A percentile compares a stretch with the other conserved stretches of the same genome.
Evolutionary conservation across 2,797 vertebrate species (phyloP).

Genomic region (Scarus forsteni): DNA sequence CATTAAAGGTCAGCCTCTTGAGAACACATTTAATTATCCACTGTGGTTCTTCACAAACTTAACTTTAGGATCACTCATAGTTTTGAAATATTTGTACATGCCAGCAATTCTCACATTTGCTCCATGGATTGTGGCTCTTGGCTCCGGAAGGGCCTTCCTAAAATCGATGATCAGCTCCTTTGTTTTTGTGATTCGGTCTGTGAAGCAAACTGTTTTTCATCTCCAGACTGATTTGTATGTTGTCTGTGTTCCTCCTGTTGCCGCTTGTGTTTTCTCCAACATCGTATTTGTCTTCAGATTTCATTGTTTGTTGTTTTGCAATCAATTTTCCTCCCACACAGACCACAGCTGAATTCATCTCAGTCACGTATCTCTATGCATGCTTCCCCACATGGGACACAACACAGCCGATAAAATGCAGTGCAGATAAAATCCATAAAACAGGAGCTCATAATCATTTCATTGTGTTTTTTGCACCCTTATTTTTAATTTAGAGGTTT

Average conservation of each 20-base stretch:
- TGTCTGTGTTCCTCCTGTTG: background rate
- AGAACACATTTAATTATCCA: too few relatives aligned
- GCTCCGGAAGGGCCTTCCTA: too few relatives aligned
- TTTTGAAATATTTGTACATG: too few relatives aligned
- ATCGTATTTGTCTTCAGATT: constrained; percentile 4
- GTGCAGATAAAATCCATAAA: constrained; percentile 31
- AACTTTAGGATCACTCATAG: too few relatives aligned
- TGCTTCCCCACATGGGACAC: constrained; percentile 6
- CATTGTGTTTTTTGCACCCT: background rate
- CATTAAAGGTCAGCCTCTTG: too few relatives aligned
- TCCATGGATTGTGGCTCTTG: too few relatives aligned
- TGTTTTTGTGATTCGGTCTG: too few relatives aligned
- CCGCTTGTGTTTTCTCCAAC: background rate
- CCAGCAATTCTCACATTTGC: too few relatives aligned
- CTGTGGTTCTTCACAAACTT: too few relatives aligned
- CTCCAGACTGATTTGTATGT: background rate
- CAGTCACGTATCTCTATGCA: background rate
- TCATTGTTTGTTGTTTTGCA: constrained; percentile 1
- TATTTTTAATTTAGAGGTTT: constrained; percentile 41
- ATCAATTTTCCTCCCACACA: constrained; percentile 8
- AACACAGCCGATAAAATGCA: constrained; percentile 19
- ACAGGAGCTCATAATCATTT: constrained; percentile 15
- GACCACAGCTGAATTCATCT: background rate
- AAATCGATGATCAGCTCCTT: too few relatives aligned
- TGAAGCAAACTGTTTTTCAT: background rate